phyloP scores from a whole-genome alignment of 1,140 invertebrate species.

The Oryzaephilus surinamensis region DNA sequence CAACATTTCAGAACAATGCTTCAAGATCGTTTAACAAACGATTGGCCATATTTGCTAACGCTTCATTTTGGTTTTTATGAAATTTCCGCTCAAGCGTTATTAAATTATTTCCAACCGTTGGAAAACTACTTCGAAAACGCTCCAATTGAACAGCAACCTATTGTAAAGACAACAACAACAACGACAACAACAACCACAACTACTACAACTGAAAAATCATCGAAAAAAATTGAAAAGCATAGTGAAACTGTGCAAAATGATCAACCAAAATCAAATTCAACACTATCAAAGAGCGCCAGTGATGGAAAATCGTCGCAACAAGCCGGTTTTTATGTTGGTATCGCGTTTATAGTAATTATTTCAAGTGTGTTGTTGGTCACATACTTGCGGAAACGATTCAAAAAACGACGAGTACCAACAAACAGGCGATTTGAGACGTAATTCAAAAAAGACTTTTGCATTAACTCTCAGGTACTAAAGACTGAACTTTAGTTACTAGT shows the following conservation, averaged over 20 bases:
- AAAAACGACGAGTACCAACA: slow-evolving; percentile 12
- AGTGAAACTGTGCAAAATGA: not conserved
- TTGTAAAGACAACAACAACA: slow-evolving; percentile 15
- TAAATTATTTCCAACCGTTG: slow-evolving; percentile 34
- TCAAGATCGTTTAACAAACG: slow-evolving; percentile 19
- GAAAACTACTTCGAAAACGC: slow-evolving; percentile 31
- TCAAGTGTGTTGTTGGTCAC: slow-evolving; percentile 3
- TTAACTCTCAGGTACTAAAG: no score
- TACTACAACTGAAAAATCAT: slow-evolving; percentile 4
- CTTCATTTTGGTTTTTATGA: slow-evolving; percentile 27
- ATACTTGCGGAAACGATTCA: slow-evolving; percentile 5
- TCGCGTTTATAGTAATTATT: slow-evolving; percentile 11
- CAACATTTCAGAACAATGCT: slow-evolving; percentile 22
- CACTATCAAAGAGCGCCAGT: not conserved
- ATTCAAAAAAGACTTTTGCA: no score
- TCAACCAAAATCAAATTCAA: not conserved
- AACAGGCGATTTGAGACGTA: slow-evolving; percentile 27
- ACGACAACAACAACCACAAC: slow-evolving; percentile 11
- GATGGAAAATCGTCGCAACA: not conserved
- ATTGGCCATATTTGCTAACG: slow-evolving; percentile 23
- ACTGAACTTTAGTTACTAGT: no score
- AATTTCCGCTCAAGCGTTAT: slow-evolving; percentile 21
- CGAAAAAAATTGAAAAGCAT: not conserved
- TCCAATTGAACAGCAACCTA: slow-evolving; percentile 20
- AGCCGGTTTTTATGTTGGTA: not conserved